Base-by-base conservation (phyloP, 2,113 vertebrate species). In the Microcebus jonahi region DNA sequence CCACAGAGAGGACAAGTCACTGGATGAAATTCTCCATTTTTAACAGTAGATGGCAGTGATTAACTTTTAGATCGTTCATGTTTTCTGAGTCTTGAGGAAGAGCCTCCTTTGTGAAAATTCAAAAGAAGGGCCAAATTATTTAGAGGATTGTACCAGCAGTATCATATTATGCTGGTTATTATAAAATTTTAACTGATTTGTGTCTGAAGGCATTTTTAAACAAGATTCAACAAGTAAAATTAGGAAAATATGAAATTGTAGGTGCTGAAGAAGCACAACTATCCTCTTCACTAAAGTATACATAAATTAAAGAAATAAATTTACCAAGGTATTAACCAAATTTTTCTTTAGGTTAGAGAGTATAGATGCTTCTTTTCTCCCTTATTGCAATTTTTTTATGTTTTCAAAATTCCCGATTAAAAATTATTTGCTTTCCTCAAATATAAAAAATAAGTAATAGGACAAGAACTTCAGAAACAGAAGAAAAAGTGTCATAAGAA, bases 1-100 rank as follows among this genome's bases (percentile, higher is more conserved):
- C 3, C 31, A 23, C n/a, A 18, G 18, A 31, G 31, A 53, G 13
- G 6, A 75, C 67, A 76, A 61, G 45, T 93, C 68, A 91, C 48
- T 83, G 36, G 20, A 48, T 83, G 79, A 95, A 93, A 61, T 89
- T 87, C 50, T 94, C 20, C 18, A 57, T 4, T 23, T 14, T 27
- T 36, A 73, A 83, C 83, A 95, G 20, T 23, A 97, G 92, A 89
- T 88, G 92, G 83, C 92, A 96, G 80, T 68, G 15, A 91, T 25
- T 93, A 71, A 76, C 71, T 25, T 89, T 77, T 88, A 81, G 53
- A 85, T 85, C 14, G 27, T 39, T 48, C 3, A 25, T 61, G 13
- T 12, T 85, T 12, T 14, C 2, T 2, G 6, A 50, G 21, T 73
- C 11, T 70, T 87, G 85, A 80, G 31, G 23, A 77, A 90, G 48